A percentile compares a stretch with the other conserved stretches of the same genome.
Conservation (phyloP, 2,113 vertebrate species). For the Ranitomeya variabilis region DNA sequence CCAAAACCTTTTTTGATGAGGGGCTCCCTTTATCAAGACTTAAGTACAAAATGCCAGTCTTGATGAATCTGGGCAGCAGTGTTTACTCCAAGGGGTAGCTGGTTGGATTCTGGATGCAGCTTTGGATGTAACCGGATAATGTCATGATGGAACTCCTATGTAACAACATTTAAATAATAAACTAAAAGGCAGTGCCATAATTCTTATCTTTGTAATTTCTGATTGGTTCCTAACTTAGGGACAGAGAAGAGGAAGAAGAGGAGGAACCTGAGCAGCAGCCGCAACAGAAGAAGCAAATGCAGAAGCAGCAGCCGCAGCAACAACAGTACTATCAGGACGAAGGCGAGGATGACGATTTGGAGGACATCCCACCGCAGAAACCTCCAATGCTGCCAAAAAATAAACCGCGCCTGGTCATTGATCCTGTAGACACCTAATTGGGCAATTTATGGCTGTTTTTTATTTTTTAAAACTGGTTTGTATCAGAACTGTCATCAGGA, state of each 20-base stretch:
- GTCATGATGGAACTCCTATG: neutral
- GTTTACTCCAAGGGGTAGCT: neutral
- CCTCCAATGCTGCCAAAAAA: constrained; percentile 48
- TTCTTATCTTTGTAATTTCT: neutral
- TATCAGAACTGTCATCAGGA: neutral
- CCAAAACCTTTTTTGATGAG: no score
- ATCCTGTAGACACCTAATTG: constrained; percentile 24
- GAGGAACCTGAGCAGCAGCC: neutral
- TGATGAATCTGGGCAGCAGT: no score
- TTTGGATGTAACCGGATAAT: neutral
- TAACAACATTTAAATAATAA: no score
- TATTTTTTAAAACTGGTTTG: neutral
- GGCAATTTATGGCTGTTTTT: neutral
- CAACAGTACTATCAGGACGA: constrained; percentile 44
- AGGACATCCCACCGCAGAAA: constrained; percentile 11
- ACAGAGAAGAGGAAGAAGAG: constrained; percentile 51
- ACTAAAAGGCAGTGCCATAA: neutral
- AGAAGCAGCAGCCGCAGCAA: constrained; percentile 31
- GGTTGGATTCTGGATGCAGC: neutral
- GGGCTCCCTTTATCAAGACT: no score
- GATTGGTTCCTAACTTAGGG: neutral
- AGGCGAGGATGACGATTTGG: constrained; percentile 54
- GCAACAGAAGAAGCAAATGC: constrained; percentile 55
- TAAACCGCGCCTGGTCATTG: constrained; percentile 26
- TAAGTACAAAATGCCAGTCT: no score